Base-by-base conservation (phyloP, 2,888 invertebrate species). In the Dorcus hopei region DNA sequence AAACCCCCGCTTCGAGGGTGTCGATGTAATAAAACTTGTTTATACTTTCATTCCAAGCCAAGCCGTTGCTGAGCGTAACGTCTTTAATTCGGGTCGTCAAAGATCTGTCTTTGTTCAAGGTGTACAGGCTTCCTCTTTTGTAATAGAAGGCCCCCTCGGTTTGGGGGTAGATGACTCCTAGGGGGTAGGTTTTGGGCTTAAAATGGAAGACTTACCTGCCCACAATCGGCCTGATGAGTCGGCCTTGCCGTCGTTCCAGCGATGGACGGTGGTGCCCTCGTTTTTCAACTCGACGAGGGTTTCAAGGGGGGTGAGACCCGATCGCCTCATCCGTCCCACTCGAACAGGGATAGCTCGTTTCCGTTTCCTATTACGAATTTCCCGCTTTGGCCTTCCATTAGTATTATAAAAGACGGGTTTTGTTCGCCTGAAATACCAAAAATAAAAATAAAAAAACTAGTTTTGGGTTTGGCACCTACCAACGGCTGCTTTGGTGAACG, bases 21-120 rank as follows among this genome's bases (percentile, higher is more conserved):
- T 93, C 92, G 38, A 89, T 89, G 74, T 87, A 92, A 76, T 88
- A 92, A 82, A 92, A 85, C 65, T 82, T 84, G 59, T 83, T 83
- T 66, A 84, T 82, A 70, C 87, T 85, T 0, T 75, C 67, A 23
- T 84, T 87, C 90, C 91, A 93, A 0, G 87, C 86, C 3, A 92
- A 76, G 2, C 92, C 93, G 70, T 92, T 93, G 1, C 74, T 72
- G 47, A 73, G 68, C 5, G 69, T 66, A 8, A 75, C 54, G 50
- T 69, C 54, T 6, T 57, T 60, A 5, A 67, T 41, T 52, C 71
- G 69, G 14, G 61, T 64, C 50, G 61, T 68, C 2, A 72, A 6
- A 48, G 57, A 43, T 45, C 52, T 56, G n/a, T 53, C 40, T 4
- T 39, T 5, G 9, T 38, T 23, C 14, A 60, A 53, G 40, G 57